Conservation (phyloP, 2,797 vertebrate genomes). For the Coendou prehensilis region DNA sequence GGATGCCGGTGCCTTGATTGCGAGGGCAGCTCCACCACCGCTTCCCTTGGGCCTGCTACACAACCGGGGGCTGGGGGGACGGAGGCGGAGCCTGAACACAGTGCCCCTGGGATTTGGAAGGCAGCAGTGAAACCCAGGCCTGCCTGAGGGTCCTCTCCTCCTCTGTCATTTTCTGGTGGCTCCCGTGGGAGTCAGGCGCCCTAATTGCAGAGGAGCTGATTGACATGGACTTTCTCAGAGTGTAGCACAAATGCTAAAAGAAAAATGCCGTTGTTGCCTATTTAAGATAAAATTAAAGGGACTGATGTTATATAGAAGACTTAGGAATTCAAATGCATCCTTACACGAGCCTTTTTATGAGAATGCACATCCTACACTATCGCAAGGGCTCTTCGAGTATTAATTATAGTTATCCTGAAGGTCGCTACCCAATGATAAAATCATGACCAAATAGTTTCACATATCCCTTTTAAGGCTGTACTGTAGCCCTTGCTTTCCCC, state of each 20-base stretch:
- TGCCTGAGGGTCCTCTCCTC: fast-evolving
- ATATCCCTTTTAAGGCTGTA: slow-evolving; percentile 84
- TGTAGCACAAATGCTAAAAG: not conserved
- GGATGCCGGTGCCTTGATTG: not conserved
- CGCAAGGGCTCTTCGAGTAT: slow-evolving; percentile 32
- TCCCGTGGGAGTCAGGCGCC: not conserved
- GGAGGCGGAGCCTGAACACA: not conserved
- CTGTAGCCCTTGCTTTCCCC: slow-evolving; percentile 77
- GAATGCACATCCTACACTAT: not conserved
- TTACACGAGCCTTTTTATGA: slow-evolving; percentile 60
- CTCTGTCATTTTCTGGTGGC: not conserved
- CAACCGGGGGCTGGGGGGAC: not conserved
- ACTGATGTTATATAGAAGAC: not conserved
- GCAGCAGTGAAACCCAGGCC: not conserved
- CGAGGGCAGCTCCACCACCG: not conserved
- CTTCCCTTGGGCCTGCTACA: not conserved
- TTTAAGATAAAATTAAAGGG: slow-evolving; percentile 60
- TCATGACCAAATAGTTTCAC: slow-evolving; percentile 78
- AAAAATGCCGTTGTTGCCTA: slow-evolving; percentile 40
- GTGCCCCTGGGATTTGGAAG: not conserved
- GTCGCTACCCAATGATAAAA: slow-evolving; percentile 84
- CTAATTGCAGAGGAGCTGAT: slow-evolving; percentile 40
- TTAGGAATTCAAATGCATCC: slow-evolving; percentile 30
- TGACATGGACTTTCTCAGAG: not conserved
- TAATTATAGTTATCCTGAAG: slow-evolving; percentile 84